Base-by-base conservation (phyloP, 2,797 vertebrate genomes). In the Sylvia borin region DNA sequence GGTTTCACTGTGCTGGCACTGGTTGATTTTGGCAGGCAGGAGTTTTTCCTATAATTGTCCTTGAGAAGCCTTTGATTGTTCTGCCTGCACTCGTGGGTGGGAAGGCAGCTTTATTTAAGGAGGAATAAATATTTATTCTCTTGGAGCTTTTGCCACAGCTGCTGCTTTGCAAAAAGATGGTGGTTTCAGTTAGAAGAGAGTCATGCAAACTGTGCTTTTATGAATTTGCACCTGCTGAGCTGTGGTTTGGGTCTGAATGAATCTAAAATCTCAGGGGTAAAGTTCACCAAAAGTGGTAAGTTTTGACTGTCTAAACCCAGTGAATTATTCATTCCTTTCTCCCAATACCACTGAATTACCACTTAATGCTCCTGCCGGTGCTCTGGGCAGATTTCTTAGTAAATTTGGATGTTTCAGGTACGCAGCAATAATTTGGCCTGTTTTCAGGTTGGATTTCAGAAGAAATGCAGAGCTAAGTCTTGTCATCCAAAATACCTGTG, bases 61-160 rank as follows among this genome's bases (percentile, higher is more conserved):
- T 91, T 93, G 76, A 95, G 93, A 95, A 93, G 91, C 88, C 95
- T 96, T 95, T 96, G 95, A 93, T 96, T 95, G 90, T 96, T 97
- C 94, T 96, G 92, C 94, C 77, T 94, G 88, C 1, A 11, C 85
- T 96, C 16, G 42, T 84, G 94, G 95, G 92, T 96, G 90, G 95
- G 93, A 96, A 97, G 85, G 94, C 90, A 92, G 91, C 90, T 96
- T 96, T 95, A 93, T 93, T 96, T 95, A 95, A 96, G 94, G 91
- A 95, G 95, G 91, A 92, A 95, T 95, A 95, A 97, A 96, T 96
- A 96, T 96, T 96, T 96, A 92, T 97, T 95, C 92, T 94, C 91
- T 73, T 57, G 16, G 74, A 95, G 85, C 1, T 5, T 85, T 92
- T 71, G 93, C 95, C 93, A 58, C 95, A 95, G 94, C 95, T 96